These are phyloP conservation scores for Notechis scutatus DNA, from an alignment of 2,113 vertebrate genomes.

Conservation along the genomic window DNA sequence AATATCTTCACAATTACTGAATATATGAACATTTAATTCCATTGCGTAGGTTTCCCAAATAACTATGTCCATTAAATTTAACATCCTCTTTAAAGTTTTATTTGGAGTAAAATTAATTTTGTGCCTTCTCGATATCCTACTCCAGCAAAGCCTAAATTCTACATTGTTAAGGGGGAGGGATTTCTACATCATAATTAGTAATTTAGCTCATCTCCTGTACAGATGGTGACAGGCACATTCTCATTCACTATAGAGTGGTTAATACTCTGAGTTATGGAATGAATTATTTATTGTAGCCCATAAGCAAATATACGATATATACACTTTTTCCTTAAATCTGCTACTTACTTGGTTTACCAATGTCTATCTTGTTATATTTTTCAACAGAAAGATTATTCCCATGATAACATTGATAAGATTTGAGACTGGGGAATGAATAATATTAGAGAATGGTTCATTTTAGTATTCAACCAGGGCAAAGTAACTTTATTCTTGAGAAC, in stretches of 20 bases:
- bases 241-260: conserved; percentile 59
- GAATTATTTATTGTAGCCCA: conserved; percentile 54
- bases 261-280: conserved; percentile 52
- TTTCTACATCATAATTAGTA: conserved; percentile 60
- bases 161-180: conserved; percentile 48
- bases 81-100: neutral
- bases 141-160: conserved; percentile 49
- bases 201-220: conserved; percentile 59
- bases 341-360: neutral
- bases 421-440: neutral
- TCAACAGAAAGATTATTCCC: neutral
- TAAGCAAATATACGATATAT: conserved; percentile 12
- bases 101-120: conserved; percentile 40
- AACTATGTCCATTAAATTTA: neutral
- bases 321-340: neutral
- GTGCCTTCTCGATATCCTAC: conserved; percentile 30
- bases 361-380: neutral
- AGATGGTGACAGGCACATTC: conserved; percentile 57
- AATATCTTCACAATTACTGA: neutral
- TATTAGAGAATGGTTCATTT: neutral
- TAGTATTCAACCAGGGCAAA: neutral
- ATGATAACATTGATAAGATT: neutral
- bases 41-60: neutral
- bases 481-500: neutral
- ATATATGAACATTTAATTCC: neutral